Evolutionary conservation across 1,140 invertebrate genomes (phyloP).

Genomic region (Panonychus citri): DNA sequence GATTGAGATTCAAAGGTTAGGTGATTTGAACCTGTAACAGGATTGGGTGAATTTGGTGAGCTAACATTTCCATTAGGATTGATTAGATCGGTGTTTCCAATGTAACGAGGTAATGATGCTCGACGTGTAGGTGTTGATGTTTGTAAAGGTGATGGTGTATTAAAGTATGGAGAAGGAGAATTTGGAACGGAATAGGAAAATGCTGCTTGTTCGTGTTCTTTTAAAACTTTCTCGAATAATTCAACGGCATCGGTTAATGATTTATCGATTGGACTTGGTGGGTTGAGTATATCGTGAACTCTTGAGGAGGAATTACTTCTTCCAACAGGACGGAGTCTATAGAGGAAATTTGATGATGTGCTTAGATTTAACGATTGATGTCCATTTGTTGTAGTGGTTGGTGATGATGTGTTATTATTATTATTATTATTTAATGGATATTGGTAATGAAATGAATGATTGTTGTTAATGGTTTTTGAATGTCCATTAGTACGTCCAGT

Average conservation of each 20-base stretch:
- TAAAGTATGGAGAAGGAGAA: neutral
- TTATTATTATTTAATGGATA: neutral
- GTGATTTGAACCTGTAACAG: neutral
- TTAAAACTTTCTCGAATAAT: constrained; percentile 6
- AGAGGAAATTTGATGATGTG: no score
- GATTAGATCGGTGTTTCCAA: neutral
- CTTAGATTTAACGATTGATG: no score
- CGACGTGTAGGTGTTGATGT: neutral
- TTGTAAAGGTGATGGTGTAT: neutral
- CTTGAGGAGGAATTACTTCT: no score
- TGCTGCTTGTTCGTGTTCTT: neutral
- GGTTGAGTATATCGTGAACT: neutral
- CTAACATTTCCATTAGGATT: constrained; percentile 6
- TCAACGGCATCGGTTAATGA: constrained; percentile 5
- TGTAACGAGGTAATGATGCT: no score
- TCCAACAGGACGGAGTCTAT: no score
- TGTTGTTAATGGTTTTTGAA: neutral
- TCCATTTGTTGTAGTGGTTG: no score
- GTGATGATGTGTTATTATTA: no score
- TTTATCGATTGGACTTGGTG: neutral
- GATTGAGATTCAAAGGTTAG: neutral
- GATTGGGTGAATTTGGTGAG: neutral
- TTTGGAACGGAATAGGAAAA: neutral
- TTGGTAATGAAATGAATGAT: neutral
- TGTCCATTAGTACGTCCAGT: neutral